Evolutionary conservation across 1,140 invertebrate species (phyloP).

Genomic region (Drosophila willistoni): DNA sequence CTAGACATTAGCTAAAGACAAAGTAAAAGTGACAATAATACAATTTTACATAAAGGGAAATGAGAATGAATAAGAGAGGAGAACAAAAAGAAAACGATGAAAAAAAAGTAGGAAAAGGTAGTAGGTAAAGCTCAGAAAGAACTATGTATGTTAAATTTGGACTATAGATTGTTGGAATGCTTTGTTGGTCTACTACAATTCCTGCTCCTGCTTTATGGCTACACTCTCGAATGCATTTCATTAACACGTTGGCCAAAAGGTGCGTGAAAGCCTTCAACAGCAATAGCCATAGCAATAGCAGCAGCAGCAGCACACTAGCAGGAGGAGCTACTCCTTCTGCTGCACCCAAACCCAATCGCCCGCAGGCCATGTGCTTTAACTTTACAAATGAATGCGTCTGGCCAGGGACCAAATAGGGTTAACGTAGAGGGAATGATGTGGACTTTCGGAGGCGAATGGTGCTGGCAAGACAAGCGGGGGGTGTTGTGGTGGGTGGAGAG

Average conservation of each 20-base stretch:
- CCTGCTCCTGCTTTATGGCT: constrained; percentile 17
- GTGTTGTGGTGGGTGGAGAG: background rate
- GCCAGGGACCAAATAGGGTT: constrained; percentile 26
- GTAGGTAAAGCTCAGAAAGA: background rate
- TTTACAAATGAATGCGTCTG: constrained; percentile 79
- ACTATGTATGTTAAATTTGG: background rate
- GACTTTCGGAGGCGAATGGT: too few relatives aligned
- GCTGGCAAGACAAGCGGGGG: constrained; percentile 1
- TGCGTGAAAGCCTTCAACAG: constrained; percentile 62
- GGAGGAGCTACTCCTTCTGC: background rate
- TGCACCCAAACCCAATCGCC: background rate
- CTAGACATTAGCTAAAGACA: constrained; percentile 37
- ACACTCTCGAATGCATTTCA: constrained; percentile 67
- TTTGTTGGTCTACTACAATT: background rate
- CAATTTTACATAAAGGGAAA: constrained; percentile 58
- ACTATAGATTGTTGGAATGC: background rate
- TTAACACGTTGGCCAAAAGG: constrained; percentile 75
- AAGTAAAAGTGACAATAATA: constrained; percentile 67
- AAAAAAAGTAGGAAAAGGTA: constrained; percentile 2
- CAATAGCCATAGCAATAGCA: background rate
- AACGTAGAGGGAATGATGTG: constrained; percentile 20
- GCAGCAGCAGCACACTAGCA: too few relatives aligned
- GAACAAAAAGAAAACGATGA: too few relatives aligned
- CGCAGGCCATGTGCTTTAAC: constrained; percentile 53
- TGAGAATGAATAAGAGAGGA: constrained; percentile 20